Conservation (phyloP, 2,797 vertebrate genomes). For the Florisuga fusca region DNA sequence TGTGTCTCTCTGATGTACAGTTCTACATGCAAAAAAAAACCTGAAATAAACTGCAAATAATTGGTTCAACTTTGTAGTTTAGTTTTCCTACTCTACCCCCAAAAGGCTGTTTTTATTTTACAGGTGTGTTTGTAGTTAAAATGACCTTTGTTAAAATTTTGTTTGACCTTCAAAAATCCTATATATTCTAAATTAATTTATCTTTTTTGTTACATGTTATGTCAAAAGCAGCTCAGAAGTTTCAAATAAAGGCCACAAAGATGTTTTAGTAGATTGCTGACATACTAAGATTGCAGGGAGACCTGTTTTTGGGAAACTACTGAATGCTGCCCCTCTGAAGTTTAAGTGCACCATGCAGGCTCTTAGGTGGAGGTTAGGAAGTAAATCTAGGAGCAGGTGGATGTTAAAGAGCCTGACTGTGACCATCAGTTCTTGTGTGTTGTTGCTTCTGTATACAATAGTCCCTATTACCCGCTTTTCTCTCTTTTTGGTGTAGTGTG, state of each 20-base stretch:
- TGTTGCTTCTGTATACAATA: not conserved
- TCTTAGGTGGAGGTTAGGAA: not conserved
- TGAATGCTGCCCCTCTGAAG: not conserved
- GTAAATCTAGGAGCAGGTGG: not conserved
- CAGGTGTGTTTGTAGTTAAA: not conserved
- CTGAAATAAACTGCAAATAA: not conserved
- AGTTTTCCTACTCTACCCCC: not conserved
- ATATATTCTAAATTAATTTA: not conserved
- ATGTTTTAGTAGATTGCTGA: not conserved
- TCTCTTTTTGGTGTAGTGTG: not conserved
- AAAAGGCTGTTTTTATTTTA: not conserved
- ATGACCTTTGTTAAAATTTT: not conserved
- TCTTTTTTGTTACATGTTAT: not conserved
- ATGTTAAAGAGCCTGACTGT: not conserved
- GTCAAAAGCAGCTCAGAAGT: not conserved
- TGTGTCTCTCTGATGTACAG: not conserved
- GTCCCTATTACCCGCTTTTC: not conserved
- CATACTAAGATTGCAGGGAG: not conserved
- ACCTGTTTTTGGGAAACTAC: not conserved
- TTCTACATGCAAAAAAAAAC: not conserved
- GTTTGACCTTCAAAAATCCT: not conserved
- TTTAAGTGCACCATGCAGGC: not conserved
- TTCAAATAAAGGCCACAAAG: not conserved
- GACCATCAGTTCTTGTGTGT: accelerated
- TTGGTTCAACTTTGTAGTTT: not conserved